Evolutionary conservation across 2,797 vertebrate species (phyloP), one percentile per base, ranked within the genome.

Genomic region (Limnodromus scolopaceus): DNA sequence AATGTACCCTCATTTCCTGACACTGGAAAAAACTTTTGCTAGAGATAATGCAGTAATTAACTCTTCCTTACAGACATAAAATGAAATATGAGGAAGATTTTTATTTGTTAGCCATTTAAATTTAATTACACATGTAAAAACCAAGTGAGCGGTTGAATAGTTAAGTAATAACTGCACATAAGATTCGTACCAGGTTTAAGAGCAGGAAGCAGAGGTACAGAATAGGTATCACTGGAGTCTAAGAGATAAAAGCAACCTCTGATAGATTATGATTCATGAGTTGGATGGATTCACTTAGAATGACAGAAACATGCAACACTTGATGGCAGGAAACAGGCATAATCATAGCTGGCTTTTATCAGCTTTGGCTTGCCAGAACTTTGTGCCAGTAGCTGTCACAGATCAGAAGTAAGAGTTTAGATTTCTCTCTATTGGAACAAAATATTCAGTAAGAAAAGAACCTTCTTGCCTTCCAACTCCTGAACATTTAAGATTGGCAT

Each of bases 271-370:
- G 84, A 95, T 91, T 95, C 87, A 87, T 68, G 64, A 85, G 48
- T 39, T 95, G 81, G 75, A 87, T 77, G 68, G 89, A 82, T 89
- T 89, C 87, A 68, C 60, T 91, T 60, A 55, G 75, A 89, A 91
- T 74, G 84, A 89, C 89, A 94, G 92, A 84, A 93, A 43, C 81
- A 77, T 0, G 0, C 57, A 96, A 71, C 28, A 53, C 71, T 60
- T 83, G 53, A 87, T 89, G 91, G 89, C 84, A 92, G 89, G 51
- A 87, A 94, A 80, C 34, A 68, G 87, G 84, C 87, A 80, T 79
- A 85, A 96, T 87, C 81, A 89, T 87, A 93, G 41, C 34, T 49
- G 60, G 68, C 89, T 96, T 94, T 95, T 92, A 87, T 87, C 92
- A 93, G 55, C 55, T 84, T 91, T 87, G 78, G 58, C 25, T 93